Percentiles rank a stretch among this genome's conserved stretches.
Evolutionary conservation across 2,888 invertebrate species (phyloP).

Genomic region (Griposia aprilina): DNA sequence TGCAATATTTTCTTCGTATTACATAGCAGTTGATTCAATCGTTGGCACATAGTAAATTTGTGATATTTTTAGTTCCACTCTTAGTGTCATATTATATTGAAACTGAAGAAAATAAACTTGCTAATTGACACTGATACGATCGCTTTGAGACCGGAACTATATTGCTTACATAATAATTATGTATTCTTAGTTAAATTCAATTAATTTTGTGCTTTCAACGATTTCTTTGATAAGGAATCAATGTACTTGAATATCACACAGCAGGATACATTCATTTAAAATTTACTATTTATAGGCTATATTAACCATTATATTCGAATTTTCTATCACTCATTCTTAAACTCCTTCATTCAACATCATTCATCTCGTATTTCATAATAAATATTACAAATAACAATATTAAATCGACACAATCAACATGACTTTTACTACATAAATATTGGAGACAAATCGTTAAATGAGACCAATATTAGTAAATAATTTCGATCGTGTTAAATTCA

Average conservation of each 20-base stretch:
- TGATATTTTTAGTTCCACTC: constrained; percentile 31
- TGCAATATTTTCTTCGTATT: constrained; percentile 51
- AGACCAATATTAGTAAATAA: constrained; percentile 58
- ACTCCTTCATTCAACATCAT: constrained; percentile 34
- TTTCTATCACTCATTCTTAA: constrained; percentile 42
- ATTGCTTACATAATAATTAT: constrained; percentile 38
- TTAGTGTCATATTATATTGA: constrained; percentile 43
- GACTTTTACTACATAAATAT: constrained; percentile 52
- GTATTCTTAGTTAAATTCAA: constrained; percentile 50
- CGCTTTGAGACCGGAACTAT: constrained; percentile 50
- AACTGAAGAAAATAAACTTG: constrained; percentile 56
- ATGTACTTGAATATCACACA: constrained; percentile 61
- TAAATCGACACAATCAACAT: constrained; percentile 59
- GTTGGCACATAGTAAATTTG: constrained; percentile 64
- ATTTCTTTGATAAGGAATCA: constrained; percentile 45
- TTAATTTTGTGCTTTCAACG: constrained; percentile 58
- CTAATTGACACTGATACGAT: constrained; percentile 65
- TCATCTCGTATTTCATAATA: constrained; percentile 48
- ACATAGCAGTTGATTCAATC: constrained; percentile 58
- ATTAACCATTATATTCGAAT: constrained; percentile 55
- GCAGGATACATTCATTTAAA: constrained; percentile 42
- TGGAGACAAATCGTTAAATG: constrained; percentile 53
- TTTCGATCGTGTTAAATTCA: constrained; percentile 66
- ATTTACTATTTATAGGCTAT: constrained; percentile 46
- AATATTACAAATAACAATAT: constrained; percentile 61